Evolutionary conservation across 2,113 vertebrate species (phyloP), one percentile per base, ranked within the genome.

Genomic region (Bos javanicus): DNA sequence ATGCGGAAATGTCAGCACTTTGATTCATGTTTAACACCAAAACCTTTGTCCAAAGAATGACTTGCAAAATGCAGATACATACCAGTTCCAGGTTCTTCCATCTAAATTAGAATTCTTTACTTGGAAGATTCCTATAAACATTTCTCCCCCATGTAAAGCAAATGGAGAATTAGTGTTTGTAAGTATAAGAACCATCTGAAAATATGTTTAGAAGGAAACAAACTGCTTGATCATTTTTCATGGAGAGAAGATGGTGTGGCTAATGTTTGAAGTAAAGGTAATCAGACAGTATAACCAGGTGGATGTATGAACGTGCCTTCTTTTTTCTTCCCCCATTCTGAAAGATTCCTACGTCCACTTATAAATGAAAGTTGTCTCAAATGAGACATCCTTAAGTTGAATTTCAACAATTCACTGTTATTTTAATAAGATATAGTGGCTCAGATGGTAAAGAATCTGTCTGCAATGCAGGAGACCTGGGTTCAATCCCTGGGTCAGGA

Each of bases 141-240:
- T 60, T 56, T 39, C 43, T 13, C n/a, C 30, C 15, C 3, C 28
- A 28, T 52, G 39, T 92, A 64, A 57, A 91, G 71, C 59, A 71
- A 94, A n/a, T 39, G 59, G 57, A 56, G 59, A 74, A 50, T 90
- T 48, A 84, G 1, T 92, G 57, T 96, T 95, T 94, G 60, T 94
- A 90, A 95, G 90, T 82, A 48, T 25, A 50, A 92, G 83, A 81
- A 64, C 10, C 5, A 4, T 59, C 92, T 89, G 26, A 33, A 25
- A 88, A 88, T 92, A 60, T 71, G 23, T 94, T 95, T 93, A 48
- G 50, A 71, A 90, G 48, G 43, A 94, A 92, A 96, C 78, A 94
- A 92, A 96, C 78, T 52, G 54, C 87, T 82, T 30, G 81, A 43
- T 95, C 89, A 39, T 50, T 93, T 92, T 93, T 95, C 81, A 76